Evolutionary conservation across 2,113 vertebrate genomes (phyloP).

Genomic region (Neotoma lepida): DNA sequence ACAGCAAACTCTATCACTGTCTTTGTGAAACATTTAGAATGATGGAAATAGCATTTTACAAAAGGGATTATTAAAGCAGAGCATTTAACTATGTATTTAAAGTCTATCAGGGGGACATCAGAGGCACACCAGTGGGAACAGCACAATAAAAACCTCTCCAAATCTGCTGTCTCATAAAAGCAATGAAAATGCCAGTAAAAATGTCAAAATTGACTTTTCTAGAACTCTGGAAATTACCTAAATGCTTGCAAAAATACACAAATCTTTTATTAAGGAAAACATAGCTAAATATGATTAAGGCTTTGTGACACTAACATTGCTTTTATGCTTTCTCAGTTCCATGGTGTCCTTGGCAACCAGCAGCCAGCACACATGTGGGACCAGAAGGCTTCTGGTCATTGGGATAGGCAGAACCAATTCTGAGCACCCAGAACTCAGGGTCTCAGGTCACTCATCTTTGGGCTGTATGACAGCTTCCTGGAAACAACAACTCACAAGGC

Average conservation of each 20-base stretch:
- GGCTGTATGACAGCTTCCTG: background rate
- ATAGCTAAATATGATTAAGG: background rate
- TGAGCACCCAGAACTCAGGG: background rate
- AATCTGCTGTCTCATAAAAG: background rate
- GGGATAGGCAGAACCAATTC: background rate
- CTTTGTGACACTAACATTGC: background rate
- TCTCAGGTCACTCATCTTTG: background rate
- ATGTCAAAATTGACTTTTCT: slow-evolving; percentile 26
- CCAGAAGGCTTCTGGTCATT: background rate
- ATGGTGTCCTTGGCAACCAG: background rate
- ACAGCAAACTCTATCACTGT: background rate
- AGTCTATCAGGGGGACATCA: background rate
- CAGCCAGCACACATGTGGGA: background rate
- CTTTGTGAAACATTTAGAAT: background rate
- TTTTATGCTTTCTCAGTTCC: background rate
- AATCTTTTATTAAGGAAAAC: slow-evolving; percentile 18
- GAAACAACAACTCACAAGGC: background rate
- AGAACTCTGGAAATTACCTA: slow-evolving; percentile 26
- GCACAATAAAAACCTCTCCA: background rate
- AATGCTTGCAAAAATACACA: slow-evolving; percentile 14
- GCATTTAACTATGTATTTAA: slow-evolving; percentile 13
- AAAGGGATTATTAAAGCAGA: slow-evolving; percentile 35
- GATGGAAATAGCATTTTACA: background rate
- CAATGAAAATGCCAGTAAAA: background rate
- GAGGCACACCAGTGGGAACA: background rate